A percentile compares a stretch with the other conserved stretches of the same genome.
These are phyloP conservation scores for Carabus problematicus DNA, from an alignment of 2,888 invertebrate species.

Conservation along the genomic window DNA sequence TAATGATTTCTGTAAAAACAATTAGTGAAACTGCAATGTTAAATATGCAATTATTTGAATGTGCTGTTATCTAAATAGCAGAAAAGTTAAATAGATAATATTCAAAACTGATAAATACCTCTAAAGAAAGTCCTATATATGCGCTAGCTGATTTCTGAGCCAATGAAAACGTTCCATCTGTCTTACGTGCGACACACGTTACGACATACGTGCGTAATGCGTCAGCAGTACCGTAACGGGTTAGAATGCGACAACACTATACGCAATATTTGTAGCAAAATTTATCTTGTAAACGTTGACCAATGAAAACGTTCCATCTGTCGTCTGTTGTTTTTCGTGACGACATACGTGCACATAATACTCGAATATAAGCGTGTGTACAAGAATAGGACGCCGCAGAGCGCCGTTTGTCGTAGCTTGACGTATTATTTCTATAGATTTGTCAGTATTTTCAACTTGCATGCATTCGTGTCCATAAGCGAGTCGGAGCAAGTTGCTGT, in stretches of 20 bases:
- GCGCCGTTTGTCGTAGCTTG: slow-evolving; percentile 7
- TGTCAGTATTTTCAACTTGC: slow-evolving; percentile 20
- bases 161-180: slow-evolving; percentile 60
- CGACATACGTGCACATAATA: slow-evolving; percentile 25
- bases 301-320: slow-evolving; percentile 37
- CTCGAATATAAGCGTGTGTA: neutral
- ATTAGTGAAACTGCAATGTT: too few species aligned
- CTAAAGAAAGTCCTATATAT: too few species aligned
- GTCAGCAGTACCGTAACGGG: neutral
- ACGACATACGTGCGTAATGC: slow-evolving; percentile 47
- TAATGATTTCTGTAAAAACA: too few species aligned
- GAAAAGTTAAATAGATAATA: too few species aligned
- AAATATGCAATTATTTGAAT: too few species aligned
- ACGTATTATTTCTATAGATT: slow-evolving; percentile 33
- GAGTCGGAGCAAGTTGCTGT: slow-evolving; percentile 18
- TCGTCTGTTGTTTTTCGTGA: slow-evolving; percentile 4
- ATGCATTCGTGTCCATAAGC: slow-evolving; percentile 36
- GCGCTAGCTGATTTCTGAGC: slow-evolving; percentile 44
- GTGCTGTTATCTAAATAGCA: too few species aligned
- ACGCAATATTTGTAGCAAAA: neutral
- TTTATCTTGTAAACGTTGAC: slow-evolving; percentile 6
- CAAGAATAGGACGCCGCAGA: neutral
- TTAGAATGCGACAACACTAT: slow-evolving; percentile 12
- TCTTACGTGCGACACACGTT: slow-evolving; percentile 51
- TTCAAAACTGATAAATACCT: too few species aligned